phyloP scores from a whole-genome alignment of 2,797 vertebrate species.

The Glossophaga mutica region DNA sequence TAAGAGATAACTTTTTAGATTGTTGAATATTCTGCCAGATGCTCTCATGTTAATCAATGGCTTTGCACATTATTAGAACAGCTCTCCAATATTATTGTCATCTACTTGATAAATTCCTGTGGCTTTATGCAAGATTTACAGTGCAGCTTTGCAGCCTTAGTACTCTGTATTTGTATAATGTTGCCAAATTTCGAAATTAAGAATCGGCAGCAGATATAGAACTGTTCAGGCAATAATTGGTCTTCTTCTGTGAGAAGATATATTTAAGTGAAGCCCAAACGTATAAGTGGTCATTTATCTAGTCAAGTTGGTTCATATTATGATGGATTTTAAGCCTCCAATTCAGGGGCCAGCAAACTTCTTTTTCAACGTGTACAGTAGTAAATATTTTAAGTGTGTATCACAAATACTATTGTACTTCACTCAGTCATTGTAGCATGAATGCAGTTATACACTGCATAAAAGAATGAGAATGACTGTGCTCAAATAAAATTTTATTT shows the following conservation, averaged over 20 bases:
- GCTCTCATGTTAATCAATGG: not conserved
- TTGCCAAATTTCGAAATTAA: not conserved
- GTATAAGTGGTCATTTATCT: not conserved
- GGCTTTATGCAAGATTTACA: not conserved
- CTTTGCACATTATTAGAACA: not conserved
- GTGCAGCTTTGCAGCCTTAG: not conserved
- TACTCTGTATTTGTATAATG: not conserved
- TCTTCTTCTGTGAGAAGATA: not conserved
- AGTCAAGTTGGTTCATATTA: not conserved
- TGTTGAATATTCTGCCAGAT: not conserved
- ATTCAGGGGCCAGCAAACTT: not conserved
- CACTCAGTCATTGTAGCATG: not conserved
- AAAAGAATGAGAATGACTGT: not conserved
- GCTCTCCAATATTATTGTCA: not conserved
- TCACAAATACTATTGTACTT: not conserved
- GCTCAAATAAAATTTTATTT: not conserved
- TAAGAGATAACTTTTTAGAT: not conserved
- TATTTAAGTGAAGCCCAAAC: not conserved
- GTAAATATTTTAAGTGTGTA: not conserved
- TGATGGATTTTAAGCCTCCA: not conserved
- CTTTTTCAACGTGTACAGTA: not conserved
- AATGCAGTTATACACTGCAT: not conserved
- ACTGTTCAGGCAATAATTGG: not conserved
- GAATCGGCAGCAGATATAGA: not conserved
- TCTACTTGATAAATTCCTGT: not conserved